Evolutionary conservation across 2,797 vertebrate species (phyloP).

Genomic region (Anguilla anguilla): DNA sequence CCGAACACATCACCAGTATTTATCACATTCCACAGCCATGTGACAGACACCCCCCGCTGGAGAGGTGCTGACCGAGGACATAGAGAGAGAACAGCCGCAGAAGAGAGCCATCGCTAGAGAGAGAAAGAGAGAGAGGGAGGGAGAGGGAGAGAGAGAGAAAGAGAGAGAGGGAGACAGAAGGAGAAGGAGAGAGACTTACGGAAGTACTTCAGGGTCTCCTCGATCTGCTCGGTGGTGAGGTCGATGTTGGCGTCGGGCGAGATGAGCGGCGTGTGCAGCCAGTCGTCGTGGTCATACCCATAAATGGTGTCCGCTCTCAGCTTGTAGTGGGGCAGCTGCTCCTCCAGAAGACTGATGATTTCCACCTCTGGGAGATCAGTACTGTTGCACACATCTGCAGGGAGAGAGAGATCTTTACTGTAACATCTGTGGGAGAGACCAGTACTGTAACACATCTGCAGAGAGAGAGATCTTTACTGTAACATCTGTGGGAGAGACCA

Average conservation of each 20-base stretch:
- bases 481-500: neutral
- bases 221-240: conserved; percentile 93
- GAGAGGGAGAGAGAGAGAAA: conserved; percentile 38
- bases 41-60: neutral
- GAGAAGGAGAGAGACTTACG: conserved; percentile 76
- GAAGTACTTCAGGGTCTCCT: conserved; percentile 98
- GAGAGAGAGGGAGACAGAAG: neutral
- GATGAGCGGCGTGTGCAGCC: conserved; percentile 95
- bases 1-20: neutral
- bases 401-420: conserved; percentile 68
- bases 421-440: neutral
- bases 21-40: neutral
- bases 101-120: neutral
- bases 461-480: neutral
- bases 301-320: conserved; percentile 97
- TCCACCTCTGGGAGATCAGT: conserved; percentile 97
- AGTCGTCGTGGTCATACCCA: conserved; percentile 97
- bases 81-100: neutral
- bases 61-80: neutral
- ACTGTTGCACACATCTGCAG: conserved; percentile 95
- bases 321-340: conserved; percentile 95
- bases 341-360: conserved; percentile 97
- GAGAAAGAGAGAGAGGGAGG: neutral
- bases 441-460: conserved; percentile 89
- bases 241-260: conserved; percentile 84